Percentiles rank a stretch among this genome's conserved stretches.
phyloP scores from a whole-genome alignment of 2,113 vertebrate genomes.

The Glaucomys volans region DNA sequence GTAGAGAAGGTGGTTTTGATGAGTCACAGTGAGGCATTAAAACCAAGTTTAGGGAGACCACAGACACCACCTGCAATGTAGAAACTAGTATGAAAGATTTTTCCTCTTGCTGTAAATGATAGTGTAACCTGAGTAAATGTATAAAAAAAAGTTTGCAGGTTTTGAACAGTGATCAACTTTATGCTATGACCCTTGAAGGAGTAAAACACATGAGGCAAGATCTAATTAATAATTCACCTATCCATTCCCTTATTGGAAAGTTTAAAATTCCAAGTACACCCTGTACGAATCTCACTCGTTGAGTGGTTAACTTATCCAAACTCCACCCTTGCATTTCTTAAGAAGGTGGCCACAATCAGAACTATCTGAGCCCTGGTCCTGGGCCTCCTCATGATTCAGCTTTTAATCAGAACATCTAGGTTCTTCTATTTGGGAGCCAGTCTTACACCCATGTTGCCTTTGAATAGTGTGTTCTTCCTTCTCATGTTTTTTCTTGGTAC shows the following conservation, averaged over 20 bases:
- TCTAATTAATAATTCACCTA: too few species aligned
- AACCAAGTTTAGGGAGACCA: neutral
- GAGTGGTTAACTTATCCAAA: too few species aligned
- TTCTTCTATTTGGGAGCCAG: neutral
- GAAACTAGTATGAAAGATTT: neutral
- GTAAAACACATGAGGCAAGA: neutral
- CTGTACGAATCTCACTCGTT: too few species aligned
- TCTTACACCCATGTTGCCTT: neutral
- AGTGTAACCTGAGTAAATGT: neutral
- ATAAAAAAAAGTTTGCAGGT: neutral
- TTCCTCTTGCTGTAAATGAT: neutral
- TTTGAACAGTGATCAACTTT: neutral
- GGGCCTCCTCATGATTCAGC: neutral
- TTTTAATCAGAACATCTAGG: neutral
- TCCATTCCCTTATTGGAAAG: too few species aligned
- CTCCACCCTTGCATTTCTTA: too few species aligned
- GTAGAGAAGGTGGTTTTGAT: neutral
- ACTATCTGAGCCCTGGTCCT: too few species aligned
- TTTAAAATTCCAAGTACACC: too few species aligned
- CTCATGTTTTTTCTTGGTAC: neutral
- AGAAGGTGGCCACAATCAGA: too few species aligned
- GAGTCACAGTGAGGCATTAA: neutral
- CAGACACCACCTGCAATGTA: neutral
- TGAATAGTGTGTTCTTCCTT: neutral
- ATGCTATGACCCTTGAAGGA: neutral